Conservation (phyloP, 2,888 invertebrate genomes). For the Phania funesta region DNA sequence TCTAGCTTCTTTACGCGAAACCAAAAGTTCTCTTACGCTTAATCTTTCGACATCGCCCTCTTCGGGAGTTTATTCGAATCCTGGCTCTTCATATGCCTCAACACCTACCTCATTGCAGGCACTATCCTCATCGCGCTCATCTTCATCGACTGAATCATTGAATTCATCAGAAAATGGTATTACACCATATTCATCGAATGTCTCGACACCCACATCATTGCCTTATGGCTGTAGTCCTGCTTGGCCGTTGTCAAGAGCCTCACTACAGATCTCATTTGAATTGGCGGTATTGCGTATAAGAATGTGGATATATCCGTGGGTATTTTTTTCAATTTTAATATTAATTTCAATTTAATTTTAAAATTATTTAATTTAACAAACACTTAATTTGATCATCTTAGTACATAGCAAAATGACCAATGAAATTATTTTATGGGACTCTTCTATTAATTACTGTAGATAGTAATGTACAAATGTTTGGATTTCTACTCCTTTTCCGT, state of each 20-base stretch:
- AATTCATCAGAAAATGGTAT: constrained; percentile 70
- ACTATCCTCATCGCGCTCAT: constrained; percentile 43
- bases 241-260: constrained; percentile 68
- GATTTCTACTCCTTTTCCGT: no score
- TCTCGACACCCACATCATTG: constrained; percentile 74
- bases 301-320: constrained; percentile 82
- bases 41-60: constrained; percentile 60
- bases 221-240: constrained; percentile 66
- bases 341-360: neutral
- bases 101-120: constrained; percentile 30
- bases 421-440: no score
- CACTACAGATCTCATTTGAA: constrained; percentile 80
- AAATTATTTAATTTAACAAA: no score
- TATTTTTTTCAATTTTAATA: constrained; percentile 66
- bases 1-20: constrained; percentile 38
- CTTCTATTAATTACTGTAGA: no score
- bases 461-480: no score
- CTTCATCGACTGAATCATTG: constrained; percentile 72
- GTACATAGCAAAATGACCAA: no score
- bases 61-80: constrained; percentile 54
- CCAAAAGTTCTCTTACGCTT: constrained; percentile 48
- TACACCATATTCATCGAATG: constrained; percentile 64
- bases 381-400: no score
- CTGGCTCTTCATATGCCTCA: constrained; percentile 53
- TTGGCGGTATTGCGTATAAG: constrained; percentile 81